Percentiles rank a stretch among this genome's conserved stretches.
phyloP scores from a whole-genome alignment of 2,113 vertebrate species.

The Daphoenositta chrysoptera region DNA sequence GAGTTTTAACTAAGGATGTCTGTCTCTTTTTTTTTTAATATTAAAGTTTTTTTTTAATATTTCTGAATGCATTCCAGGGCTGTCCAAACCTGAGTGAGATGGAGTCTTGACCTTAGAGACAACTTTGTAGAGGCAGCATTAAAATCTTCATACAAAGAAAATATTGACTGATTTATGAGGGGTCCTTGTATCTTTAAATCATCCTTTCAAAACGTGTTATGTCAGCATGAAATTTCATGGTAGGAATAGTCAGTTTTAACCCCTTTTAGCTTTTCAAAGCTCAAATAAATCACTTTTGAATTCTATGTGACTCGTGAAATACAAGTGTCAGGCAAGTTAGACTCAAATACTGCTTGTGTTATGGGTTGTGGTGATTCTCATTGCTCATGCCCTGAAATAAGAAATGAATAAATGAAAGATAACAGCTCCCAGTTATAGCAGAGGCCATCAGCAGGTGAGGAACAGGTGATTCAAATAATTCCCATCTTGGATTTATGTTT shows the following conservation, averaged over 20 bases:
- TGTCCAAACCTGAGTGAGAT: not conserved
- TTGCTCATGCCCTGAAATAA: not conserved
- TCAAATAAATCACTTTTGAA: not conserved
- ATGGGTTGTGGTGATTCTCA: not conserved
- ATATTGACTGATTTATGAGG: slow-evolving; percentile 1
- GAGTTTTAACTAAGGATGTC: not conserved
- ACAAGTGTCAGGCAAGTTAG: not conserved
- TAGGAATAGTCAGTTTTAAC: not conserved
- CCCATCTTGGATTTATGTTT: not conserved
- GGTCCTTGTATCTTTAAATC: not conserved
- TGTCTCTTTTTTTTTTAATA: not conserved
- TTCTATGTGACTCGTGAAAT: not conserved
- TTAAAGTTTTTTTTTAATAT: not conserved
- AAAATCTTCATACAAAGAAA: not conserved
- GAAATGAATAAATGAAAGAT: not conserved
- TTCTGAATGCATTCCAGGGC: not conserved
- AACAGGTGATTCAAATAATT: not conserved
- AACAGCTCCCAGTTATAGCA: not conserved
- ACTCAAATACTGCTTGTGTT: not conserved
- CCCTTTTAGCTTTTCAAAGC: slow-evolving; percentile 8
- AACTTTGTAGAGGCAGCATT: not conserved
- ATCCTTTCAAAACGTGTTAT: not conserved
- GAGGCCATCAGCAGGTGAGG: not conserved
- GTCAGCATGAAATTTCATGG: not conserved
- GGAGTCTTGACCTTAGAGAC: not conserved